Conservation (phyloP, 2,113 vertebrate species). For the Arizona elegans region DNA sequence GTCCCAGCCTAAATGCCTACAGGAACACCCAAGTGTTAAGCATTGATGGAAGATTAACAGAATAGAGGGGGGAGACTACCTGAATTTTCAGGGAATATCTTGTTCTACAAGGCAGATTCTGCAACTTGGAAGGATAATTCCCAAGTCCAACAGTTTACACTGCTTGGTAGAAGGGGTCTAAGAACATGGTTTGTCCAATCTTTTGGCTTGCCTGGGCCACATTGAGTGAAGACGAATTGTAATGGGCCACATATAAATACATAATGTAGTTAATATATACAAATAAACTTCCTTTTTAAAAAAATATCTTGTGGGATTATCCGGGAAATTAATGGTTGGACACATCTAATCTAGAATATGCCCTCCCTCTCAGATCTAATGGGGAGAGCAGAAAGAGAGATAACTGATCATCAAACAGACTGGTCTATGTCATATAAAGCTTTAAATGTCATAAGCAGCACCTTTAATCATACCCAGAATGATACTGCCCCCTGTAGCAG, state of each 20-base stretch:
- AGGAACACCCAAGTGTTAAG: neutral
- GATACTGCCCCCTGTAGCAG: neutral
- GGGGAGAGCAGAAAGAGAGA: neutral
- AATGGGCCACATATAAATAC: neutral
- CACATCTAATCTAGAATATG: neutral
- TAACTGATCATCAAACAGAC: neutral
- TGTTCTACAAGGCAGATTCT: neutral
- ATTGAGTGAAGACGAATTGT: neutral
- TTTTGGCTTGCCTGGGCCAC: neutral
- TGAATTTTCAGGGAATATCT: neutral
- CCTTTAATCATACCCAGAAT: neutral
- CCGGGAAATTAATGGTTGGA: neutral
- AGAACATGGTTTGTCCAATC: neutral
- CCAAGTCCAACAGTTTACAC: neutral
- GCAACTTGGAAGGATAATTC: neutral
- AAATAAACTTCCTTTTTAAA: neutral
- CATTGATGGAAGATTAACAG: neutral
- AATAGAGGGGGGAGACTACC: neutral
- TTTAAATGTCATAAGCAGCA: neutral
- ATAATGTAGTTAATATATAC: neutral
- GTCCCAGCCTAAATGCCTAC: neutral
- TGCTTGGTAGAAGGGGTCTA: neutral
- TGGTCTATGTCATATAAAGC: neutral
- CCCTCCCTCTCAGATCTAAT: neutral
- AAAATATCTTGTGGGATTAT: neutral